Conservation (phyloP, 2,113 vertebrate genomes). For the Taurulus bubalis region DNA sequence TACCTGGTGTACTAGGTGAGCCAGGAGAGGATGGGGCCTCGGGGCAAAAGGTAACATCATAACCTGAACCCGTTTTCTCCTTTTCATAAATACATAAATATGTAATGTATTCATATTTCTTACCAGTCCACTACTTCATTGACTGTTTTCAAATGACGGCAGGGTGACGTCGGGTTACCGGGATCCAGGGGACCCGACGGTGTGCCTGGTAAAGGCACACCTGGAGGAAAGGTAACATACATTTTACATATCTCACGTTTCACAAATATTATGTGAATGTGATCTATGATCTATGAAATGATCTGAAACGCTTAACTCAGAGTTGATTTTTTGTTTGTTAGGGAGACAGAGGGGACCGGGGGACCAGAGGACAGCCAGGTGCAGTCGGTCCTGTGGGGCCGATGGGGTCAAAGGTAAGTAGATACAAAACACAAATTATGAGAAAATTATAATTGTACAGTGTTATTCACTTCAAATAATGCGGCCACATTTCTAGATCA, state of each 20-base stretch:
- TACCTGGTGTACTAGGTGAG: slow-evolving; percentile 72
- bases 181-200: slow-evolving; percentile 80
- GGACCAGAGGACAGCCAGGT: slow-evolving; percentile 75
- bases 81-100: background rate
- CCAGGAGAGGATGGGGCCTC: slow-evolving; percentile 79
- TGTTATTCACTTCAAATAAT: background rate
- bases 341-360: slow-evolving; percentile 83
- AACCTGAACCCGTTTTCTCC: background rate
- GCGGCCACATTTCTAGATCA: background rate
- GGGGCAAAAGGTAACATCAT: slow-evolving; percentile 77
- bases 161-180: slow-evolving; percentile 80
- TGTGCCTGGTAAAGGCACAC: slow-evolving; percentile 76
- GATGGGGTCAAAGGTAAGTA: slow-evolving; percentile 76
- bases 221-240: slow-evolving; percentile 79
- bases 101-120: background rate
- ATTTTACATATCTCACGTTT: background rate
- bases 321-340: slow-evolving; percentile 38
- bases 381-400: slow-evolving; percentile 72
- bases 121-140: slow-evolving; percentile 4
- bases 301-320: background rate
- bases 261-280: background rate
- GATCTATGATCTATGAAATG: background rate
- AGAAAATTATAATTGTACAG: background rate
- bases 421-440: background rate
- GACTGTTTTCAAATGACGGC: slow-evolving; percentile 4